phyloP scores from a whole-genome alignment of 2,797 vertebrate species.

The Okamejei kenojei region DNA sequence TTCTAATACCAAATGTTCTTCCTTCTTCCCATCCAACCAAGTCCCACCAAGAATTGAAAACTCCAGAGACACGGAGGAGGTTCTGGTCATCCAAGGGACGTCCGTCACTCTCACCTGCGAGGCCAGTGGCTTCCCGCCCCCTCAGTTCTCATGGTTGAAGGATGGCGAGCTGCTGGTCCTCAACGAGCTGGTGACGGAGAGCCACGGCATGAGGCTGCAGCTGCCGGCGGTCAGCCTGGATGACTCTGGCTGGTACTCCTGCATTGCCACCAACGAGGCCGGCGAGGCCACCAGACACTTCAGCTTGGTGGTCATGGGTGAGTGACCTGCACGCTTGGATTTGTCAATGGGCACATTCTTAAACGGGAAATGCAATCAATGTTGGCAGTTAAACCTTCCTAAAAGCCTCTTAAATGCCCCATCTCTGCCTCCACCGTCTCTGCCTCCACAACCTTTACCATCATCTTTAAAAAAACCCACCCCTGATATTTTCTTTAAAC shows the following conservation, averaged over 20 bases:
- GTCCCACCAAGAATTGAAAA: constrained; percentile 71
- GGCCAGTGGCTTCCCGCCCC: constrained; percentile 71
- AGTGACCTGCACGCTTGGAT: neutral
- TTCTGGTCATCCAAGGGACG: constrained; percentile 67
- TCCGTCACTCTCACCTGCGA: constrained; percentile 74
- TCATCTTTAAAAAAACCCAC: too few relatives aligned
- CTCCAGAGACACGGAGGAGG: constrained; percentile 60
- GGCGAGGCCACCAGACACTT: constrained; percentile 80
- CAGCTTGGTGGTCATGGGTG: constrained; percentile 76
- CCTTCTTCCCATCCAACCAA: constrained; percentile 44
- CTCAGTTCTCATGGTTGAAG: constrained; percentile 74
- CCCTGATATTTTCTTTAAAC: too few relatives aligned
- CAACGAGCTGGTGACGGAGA: constrained; percentile 56
- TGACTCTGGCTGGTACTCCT: constrained; percentile 74
- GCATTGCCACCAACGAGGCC: constrained; percentile 70
- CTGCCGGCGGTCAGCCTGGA: constrained; percentile 54
- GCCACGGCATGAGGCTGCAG: constrained; percentile 61
- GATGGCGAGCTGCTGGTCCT: constrained; percentile 64
- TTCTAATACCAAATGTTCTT: neutral
- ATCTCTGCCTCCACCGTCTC: too few relatives aligned
- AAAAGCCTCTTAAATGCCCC: too few relatives aligned
- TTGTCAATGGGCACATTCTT: neutral
- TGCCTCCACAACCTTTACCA: too few relatives aligned
- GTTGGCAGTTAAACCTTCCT: neutral
- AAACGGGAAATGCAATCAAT: neutral